Percentiles rank a stretch among this genome's conserved stretches.
These are phyloP conservation scores for Acropora tenuis DNA, from an alignment of 64 coral and sea anemone species.

Conservation along the genomic window DNA sequence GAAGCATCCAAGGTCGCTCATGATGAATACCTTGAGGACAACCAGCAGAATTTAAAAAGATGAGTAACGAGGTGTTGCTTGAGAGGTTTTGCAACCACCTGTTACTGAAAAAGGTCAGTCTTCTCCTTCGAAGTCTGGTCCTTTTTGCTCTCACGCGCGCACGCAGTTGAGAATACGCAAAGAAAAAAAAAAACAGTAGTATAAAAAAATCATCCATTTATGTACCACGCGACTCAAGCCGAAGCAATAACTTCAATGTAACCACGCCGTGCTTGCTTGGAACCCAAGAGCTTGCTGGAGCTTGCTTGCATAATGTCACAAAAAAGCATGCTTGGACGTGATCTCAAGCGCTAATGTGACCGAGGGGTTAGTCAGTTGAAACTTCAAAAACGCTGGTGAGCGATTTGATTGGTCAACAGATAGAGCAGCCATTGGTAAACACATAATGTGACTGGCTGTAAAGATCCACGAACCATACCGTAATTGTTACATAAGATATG, in stretches of 20 bases:
- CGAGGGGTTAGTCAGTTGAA: no score
- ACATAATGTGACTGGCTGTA: no score
- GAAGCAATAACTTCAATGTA: not conserved
- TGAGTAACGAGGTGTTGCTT: not conserved
- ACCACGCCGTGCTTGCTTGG: not conserved
- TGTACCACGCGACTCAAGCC: not conserved
- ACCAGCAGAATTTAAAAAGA: not conserved
- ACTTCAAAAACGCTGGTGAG: no score
- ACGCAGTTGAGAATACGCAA: not conserved
- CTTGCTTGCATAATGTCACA: not conserved
- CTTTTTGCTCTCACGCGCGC: not conserved
- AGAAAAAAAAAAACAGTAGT: not conserved
- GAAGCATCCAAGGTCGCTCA: conserved; percentile 44
- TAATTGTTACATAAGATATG: no score
- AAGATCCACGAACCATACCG: no score
- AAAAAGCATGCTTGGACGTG: not conserved
- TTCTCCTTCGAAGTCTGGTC: not conserved
- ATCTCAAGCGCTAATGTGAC: conserved; percentile 15
- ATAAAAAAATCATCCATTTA: not conserved
- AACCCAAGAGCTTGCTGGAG: not conserved
- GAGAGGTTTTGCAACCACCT: not conserved
- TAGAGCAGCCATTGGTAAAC: no score
- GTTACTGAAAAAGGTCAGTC: not conserved
- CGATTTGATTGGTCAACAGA: no score
- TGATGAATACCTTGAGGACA: not conserved